Conservation (phyloP, 2,888 invertebrate genomes). For the Lycophotia porphyrea region DNA sequence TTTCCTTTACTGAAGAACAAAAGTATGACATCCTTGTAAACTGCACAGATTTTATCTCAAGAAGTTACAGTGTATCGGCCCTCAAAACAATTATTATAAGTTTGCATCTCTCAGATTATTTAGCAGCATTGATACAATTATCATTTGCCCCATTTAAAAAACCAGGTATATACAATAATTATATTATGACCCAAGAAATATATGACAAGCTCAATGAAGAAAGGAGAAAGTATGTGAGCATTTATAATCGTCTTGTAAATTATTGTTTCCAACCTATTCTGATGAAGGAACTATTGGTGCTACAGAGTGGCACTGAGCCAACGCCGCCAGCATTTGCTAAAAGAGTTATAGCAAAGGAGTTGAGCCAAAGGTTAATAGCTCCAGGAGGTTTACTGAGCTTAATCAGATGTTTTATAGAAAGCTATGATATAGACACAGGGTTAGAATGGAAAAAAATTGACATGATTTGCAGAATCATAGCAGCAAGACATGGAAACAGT, state of each 20-base stretch:
- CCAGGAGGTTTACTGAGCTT: slow-evolving; percentile 92
- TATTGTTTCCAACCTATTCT: slow-evolving; percentile 91
- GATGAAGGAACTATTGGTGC: slow-evolving; percentile 92
- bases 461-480: slow-evolving; percentile 91
- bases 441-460: slow-evolving; percentile 93
- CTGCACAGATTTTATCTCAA: slow-evolving; percentile 87
- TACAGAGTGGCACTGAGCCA: slow-evolving; percentile 89
- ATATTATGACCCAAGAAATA: slow-evolving; percentile 90
- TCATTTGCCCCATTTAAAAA: slow-evolving; percentile 92
- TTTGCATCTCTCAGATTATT: slow-evolving; percentile 90
- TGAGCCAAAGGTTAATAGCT: slow-evolving; percentile 90
- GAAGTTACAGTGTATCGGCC: slow-evolving; percentile 86
- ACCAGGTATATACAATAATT: slow-evolving; percentile 84
- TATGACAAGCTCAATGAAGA: slow-evolving; percentile 88
- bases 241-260: slow-evolving; percentile 88
- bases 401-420: slow-evolving; percentile 92
- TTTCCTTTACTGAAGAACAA: slow-evolving; percentile 84
- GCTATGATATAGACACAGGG: slow-evolving; percentile 88
- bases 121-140: slow-evolving; percentile 93
- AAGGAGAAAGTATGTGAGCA: slow-evolving; percentile 85
- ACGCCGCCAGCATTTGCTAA: slow-evolving; percentile 91
- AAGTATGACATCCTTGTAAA: slow-evolving; percentile 88
- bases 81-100: slow-evolving; percentile 90
- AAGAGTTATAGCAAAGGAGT: slow-evolving; percentile 90
- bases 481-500: slow-evolving; percentile 87